Conservation (phyloP, 2,888 invertebrate genomes). For the Chrysodeixis includens region DNA sequence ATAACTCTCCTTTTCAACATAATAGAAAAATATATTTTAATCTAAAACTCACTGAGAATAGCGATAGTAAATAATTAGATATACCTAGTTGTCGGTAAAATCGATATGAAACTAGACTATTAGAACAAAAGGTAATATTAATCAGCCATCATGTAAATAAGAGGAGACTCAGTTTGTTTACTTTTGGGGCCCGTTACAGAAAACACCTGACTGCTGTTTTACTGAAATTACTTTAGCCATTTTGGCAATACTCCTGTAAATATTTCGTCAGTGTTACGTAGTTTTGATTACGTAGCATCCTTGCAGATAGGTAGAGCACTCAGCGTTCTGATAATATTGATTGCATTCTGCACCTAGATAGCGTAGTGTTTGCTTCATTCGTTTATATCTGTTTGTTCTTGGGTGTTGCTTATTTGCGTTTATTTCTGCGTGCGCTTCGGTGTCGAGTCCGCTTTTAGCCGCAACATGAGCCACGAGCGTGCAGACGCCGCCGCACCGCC, state of each 20-base stretch:
- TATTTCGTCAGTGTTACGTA: constrained; percentile 32
- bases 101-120: constrained; percentile 23
- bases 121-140: constrained; percentile 12
- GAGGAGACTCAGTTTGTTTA: constrained; percentile 34
- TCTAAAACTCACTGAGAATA: constrained; percentile 22
- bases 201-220: constrained; percentile 27
- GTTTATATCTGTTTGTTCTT: constrained; percentile 66
- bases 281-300: constrained; percentile 30
- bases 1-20: constrained; percentile 47
- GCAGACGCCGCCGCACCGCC: constrained; percentile 45
- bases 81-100: constrained; percentile 26
- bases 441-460: constrained; percentile 81
- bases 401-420: constrained; percentile 78
- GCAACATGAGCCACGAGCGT: constrained; percentile 80
- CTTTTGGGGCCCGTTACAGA: constrained; percentile 31
- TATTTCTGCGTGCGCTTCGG: constrained; percentile 79
- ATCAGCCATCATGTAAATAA: constrained; percentile 21
- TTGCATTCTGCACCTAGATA: constrained; percentile 49
- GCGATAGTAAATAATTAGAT: constrained; percentile 22
- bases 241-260: constrained; percentile 48
- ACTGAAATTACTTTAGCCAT: constrained; percentile 27
- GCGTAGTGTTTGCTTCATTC: constrained; percentile 61
- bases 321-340: constrained; percentile 28
- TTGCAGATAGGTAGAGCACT: constrained; percentile 24
- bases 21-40: constrained; percentile 44